Conservation (phyloP, 2,888 invertebrate species). For the Eupithecia centaureata region DNA sequence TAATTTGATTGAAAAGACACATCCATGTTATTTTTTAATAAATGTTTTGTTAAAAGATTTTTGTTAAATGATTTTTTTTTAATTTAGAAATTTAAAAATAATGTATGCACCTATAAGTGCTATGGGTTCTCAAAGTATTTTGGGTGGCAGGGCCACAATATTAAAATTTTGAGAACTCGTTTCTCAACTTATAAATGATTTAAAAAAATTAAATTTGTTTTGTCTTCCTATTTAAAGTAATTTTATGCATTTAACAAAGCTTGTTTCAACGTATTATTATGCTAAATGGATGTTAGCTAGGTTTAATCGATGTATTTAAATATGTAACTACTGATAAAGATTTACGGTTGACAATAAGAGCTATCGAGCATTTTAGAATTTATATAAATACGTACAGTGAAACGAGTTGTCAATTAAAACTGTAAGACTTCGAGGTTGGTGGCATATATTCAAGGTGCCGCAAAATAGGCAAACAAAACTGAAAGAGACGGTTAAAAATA, state of each 20-base stretch:
- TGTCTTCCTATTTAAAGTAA: neutral
- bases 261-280: neutral
- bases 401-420: conserved; percentile 35
- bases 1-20: neutral
- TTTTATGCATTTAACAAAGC: conserved; percentile 2
- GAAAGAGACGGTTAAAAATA: neutral
- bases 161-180: neutral
- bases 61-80: neutral
- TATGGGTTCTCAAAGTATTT: neutral
- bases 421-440: neutral
- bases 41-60: neutral
- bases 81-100: neutral
- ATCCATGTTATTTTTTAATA: neutral
- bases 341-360: conserved; percentile 37
- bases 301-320: conserved; percentile 20
- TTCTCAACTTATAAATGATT: too few relatives aligned
- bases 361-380: conserved; percentile 29
- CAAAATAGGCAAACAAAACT: neutral
- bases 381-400: conserved; percentile 10
- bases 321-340: neutral
- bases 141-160: neutral
- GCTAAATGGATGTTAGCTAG: conserved; percentile 20
- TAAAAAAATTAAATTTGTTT: neutral
- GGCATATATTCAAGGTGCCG: neutral
- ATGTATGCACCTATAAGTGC: neutral